Evolutionary conservation across 2,797 vertebrate genomes (phyloP).

Genomic region (Bufotes viridis): DNA sequence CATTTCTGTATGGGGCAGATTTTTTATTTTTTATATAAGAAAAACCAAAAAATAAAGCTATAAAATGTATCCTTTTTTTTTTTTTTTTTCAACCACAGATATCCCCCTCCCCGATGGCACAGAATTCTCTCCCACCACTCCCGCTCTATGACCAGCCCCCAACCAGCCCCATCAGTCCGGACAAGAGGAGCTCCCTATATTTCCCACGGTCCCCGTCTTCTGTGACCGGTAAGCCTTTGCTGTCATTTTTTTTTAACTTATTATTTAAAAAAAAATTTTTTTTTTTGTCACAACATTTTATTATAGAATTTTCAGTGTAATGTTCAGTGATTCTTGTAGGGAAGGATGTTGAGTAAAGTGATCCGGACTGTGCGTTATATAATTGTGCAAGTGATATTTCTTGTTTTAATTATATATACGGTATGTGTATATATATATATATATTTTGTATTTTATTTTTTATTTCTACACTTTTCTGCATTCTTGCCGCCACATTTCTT

Average conservation of each 20-base stretch:
- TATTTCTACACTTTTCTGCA: too few species aligned
- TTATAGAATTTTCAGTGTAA: neutral
- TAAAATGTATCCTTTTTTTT: too few species aligned
- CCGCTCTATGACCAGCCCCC: constrained; percentile 94
- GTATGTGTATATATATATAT: too few species aligned
- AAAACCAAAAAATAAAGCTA: neutral
- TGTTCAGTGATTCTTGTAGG: too few species aligned
- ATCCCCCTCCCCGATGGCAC: constrained; percentile 83
- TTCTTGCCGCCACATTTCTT: neutral
- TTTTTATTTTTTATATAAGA: neutral
- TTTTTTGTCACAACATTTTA: neutral
- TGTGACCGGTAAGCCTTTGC: constrained; percentile 80
- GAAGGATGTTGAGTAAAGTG: too few species aligned
- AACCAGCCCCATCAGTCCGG: constrained; percentile 87
- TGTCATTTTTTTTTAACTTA: too few species aligned
- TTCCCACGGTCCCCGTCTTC: constrained; percentile 92
- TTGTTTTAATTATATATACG: too few species aligned
- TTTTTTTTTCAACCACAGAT: constrained; percentile 76
- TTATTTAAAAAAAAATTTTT: too few species aligned
- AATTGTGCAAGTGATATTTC: too few species aligned
- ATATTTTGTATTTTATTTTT: too few species aligned
- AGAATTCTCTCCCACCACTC: constrained; percentile 84
- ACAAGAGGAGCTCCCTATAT: constrained; percentile 82
- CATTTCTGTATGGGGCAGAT: neutral
- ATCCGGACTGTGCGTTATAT: too few species aligned